Base-by-base conservation (phyloP, 2,113 vertebrate genomes). In the Stegastes partitus region DNA sequence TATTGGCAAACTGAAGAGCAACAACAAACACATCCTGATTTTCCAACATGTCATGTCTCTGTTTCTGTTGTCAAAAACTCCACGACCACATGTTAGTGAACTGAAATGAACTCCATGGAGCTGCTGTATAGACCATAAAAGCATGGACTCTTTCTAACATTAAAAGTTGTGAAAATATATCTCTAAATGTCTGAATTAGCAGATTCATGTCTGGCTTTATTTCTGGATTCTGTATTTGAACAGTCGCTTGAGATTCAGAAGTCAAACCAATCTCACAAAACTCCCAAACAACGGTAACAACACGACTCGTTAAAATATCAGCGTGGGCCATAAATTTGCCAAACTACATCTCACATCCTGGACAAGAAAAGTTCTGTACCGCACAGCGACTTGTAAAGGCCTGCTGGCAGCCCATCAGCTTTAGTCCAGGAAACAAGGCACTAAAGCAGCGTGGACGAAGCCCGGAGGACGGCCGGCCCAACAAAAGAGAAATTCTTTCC, bases 401-500 rank as follows among this genome's bases (percentile, higher is more conserved):
- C 37, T 67, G 26, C 42, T 58, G 45, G 16, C 51, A 65, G 22
- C 22, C 2, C 3, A 44, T 65, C 39, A 57, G 28, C 21, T 68
- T 34, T 39, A 51, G 59, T 45, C 26, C 47, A 53, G 12, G 56
- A 77, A 47, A 51, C 11, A 45, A 65, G 42, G n/a, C 11, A 1
- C 11, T 16, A 59, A 19, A 53, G 12, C 19, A 64, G 26, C 53
- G 22, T 44, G 12, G 25, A 54, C 37, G n/a, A 2, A 53, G 55
- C 22, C 56, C 57, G 1, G 25, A 68, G 61, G 68, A 39, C 3
- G 6, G 1, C 54, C 15, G 1, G 10, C 15, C 37, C 14, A 53
- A 66, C 21, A 67, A 50, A 50, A 69, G 70, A 39, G 42, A 86
- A 14, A 21, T n/a, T 15, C 21, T 74, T 83, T 77, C 49, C 75